Evolutionary conservation across 2,113 vertebrate species (phyloP), one percentile per base, ranked within the genome.

Genomic region (Paradoxurus hermaphroditus): DNA sequence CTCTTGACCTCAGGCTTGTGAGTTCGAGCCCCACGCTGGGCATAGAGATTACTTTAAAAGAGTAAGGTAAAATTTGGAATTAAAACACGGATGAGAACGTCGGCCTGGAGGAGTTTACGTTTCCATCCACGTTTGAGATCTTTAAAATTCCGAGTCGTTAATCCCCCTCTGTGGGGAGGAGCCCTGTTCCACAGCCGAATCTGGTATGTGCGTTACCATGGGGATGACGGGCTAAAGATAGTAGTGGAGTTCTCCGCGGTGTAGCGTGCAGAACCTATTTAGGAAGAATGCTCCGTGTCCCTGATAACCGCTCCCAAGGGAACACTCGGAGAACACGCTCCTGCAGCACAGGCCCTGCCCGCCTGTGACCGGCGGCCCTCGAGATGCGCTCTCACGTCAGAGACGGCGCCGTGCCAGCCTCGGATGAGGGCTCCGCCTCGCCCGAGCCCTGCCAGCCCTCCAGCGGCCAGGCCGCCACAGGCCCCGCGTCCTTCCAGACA

Each of bases 311-410:
- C 3, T 65, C n/a, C 12, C 29, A 5, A 3, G 25, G 10, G 29
- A 51, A 34, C 63, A 3, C 34, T 14, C 9, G 27, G 34, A 84
- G 68, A 15, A 51, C 21, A 39, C 59, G 18, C 77, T 14, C 34
- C 3, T 8, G 31, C 87, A 34, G 59, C 11, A 2, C 18, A 0
- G 14, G n/a, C 56, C 19, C 13, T 3, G 31, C 23, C 51, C 4
- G 1, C 12, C 0, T 62, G 81, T 7, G 21, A 34, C 39, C 36
- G 11, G 9, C 31, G 15, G 36, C 7, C 23, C 29, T 6, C 4
- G 25, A 23, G 63, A 7, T 1, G 49, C 39, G 16, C 3, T 0
- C 1, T 6, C 4, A 4, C 29, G 0, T 18, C 0, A 3, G n/a
- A 14, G 53, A 34, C 2, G 2, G 59, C 4, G 8, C 15, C 0